Evolutionary conservation across 2,797 vertebrate genomes (phyloP).

Genomic region (Hippocampus kuda): DNA sequence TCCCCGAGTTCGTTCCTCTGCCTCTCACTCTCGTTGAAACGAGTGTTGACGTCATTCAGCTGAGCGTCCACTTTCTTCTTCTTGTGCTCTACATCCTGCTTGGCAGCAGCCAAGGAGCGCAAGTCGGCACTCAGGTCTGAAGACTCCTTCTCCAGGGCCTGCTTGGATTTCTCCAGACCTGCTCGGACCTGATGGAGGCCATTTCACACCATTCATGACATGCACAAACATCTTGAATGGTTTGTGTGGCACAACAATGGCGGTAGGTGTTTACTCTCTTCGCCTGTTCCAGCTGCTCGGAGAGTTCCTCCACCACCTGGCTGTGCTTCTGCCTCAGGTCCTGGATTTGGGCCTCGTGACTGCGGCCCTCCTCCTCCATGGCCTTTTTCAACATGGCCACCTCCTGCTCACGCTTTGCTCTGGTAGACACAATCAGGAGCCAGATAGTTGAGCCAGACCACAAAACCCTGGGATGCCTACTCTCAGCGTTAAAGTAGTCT

Average conservation of each 20-base stretch:
- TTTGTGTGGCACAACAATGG: neutral
- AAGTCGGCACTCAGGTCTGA: constrained; percentile 76
- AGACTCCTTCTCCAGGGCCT: constrained; percentile 84
- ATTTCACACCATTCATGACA: neutral
- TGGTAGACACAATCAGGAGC: constrained; percentile 18
- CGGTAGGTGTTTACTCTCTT: constrained; percentile 69
- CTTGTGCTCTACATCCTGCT: constrained; percentile 90
- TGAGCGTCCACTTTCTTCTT: constrained; percentile 91
- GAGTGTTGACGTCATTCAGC: constrained; percentile 78
- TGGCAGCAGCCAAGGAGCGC: constrained; percentile 71
- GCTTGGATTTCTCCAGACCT: constrained; percentile 87
- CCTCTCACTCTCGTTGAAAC: constrained; percentile 78
- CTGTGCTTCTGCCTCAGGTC: constrained; percentile 90
- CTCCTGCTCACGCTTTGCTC: constrained; percentile 91
- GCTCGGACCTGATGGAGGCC: constrained; percentile 70
- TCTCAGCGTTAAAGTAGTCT: no score
- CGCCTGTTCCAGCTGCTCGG: constrained; percentile 86
- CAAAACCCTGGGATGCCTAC: no score
- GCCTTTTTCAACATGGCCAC: constrained; percentile 82
- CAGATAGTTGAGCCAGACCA: no score
- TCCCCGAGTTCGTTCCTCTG: constrained; percentile 80
- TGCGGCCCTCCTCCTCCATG: constrained; percentile 84
- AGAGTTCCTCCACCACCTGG: constrained; percentile 83
- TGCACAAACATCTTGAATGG: neutral
- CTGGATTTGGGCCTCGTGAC: constrained; percentile 84